Base-by-base conservation (phyloP, 2,113 vertebrate genomes). In the Grallaria varia region DNA sequence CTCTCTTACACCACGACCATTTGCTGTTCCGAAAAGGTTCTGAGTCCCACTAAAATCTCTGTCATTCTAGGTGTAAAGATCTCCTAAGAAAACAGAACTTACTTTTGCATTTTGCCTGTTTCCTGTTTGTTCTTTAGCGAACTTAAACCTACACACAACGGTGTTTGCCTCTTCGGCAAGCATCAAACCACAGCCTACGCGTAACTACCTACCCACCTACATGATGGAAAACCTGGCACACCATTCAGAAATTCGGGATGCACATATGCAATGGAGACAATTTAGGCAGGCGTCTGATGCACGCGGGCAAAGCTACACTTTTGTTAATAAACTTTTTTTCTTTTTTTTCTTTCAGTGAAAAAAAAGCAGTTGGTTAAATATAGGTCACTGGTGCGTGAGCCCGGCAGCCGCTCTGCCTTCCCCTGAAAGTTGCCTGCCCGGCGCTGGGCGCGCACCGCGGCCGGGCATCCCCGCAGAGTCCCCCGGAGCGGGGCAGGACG, bases 101-200 rank as follows among this genome's bases (percentile, higher is more conserved):
- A 81, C 28, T 92, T 71, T 45, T 24, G 19, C 81, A 55, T 90
- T 84, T 71, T 55, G 10, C 28, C 64, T 19, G 69, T 71, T 97
- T 95, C 92, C 95, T 89, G 93, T 80, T 93, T 89, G 84, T 93
- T 77, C 81, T 79, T 75, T 12, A 8, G 45, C 2, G 37, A 96
- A 73, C 39, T 66, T 66, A 47, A 92, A 79, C 66, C 81, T 59
- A 62, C 25, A 35, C 33, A 14, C 33, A 64, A 12, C 12, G 4
- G 53, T 37, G 72, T 44, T 21, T 31, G 56, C n/a, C 81, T 64
- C 75, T 25, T 56, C 78, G 45, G 66, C 49, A 62, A 85, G 78
- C n/a, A 89, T 6, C 50, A 35, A 77, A 77, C 44, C 74, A 12
- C 5, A 87, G 39, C 90, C 64, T 28, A 33, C 4, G 4, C n/a